Evolutionary conservation across 2,797 vertebrate genomes (phyloP), one percentile per base, ranked within the genome.

Genomic region (Acipenser oxyrinchus): DNA sequence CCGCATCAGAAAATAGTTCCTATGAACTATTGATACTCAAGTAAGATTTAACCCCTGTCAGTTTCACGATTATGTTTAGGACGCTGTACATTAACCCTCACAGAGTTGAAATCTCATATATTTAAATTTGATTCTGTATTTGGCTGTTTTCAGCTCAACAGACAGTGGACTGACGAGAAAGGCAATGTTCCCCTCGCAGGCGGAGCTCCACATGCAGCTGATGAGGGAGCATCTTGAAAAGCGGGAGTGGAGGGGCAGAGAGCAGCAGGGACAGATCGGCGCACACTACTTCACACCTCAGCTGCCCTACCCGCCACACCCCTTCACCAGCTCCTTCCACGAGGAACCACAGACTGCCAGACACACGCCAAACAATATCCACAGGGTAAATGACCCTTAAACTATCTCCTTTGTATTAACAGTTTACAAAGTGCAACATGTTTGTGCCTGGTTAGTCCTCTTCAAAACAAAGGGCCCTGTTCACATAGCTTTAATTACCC

Each of bases 151-250:
- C 67, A 74, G 73, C 68, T 78, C 63, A 72, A 63, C 50, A 69
- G 72, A 67, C 63, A 78, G 73, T 62, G 68, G 71, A 78, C 68
- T 53, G 73, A 69, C 77, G 76, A 62, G 64, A 71, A 77, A 77
- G 81, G 73, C 81, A 71, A 90, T 91, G 91, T 86, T 90, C 81
- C 86, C 84, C 73, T 73, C 79, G 61, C 73, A 72, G 68, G 74
- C 68, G 2, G 75, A 81, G 71, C 73, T 82, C 74, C 82, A 83
- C 64, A 75, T 83, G 77, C 83, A 84, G 68, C 76, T 83, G 72
- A 58, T 59, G 76, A 78, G 77, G 72, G 76, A 74, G 79, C 85
- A 77, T 66, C 76, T 73, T 66, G 76, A 84, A 75, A 81, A 79
- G 67, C 84, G 82, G 70, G 75, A 73, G 52, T 81, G 75, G 13